A percentile compares a stretch with the other conserved stretches of the same genome.
Conservation (phyloP, 2,888 invertebrate species). For the Saturnia pavonia region DNA sequence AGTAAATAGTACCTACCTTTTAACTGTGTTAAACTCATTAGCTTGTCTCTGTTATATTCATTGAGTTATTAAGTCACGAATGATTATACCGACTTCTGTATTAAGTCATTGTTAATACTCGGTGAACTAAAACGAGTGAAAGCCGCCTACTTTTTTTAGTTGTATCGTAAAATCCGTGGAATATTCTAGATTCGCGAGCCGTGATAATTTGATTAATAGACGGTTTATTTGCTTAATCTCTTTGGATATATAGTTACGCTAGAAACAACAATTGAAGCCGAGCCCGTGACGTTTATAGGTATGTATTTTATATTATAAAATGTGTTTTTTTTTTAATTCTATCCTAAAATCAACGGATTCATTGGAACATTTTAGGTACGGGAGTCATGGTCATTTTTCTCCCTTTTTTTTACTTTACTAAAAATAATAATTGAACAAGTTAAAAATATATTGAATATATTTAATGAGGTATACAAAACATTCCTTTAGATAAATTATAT, state of each 20-base stretch:
- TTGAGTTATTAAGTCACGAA: background rate
- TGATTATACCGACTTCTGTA: background rate
- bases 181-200: background rate
- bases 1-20: no score
- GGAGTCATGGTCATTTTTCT: no score
- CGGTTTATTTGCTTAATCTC: background rate
- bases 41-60: background rate
- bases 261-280: no score
- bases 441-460: background rate
- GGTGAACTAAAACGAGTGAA: conserved; percentile 10
- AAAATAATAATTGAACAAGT: no score
- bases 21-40: no score
- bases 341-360: background rate
- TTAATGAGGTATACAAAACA: background rate
- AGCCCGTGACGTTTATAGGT: no score
- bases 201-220: background rate
- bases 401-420: no score
- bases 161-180: background rate
- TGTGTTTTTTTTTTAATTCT: no score
- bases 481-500: background rate
- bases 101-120: conserved; percentile 1
- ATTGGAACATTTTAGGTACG: background rate
- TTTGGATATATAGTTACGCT: no score
- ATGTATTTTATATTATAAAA: no score
- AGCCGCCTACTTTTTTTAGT: background rate